These are phyloP conservation scores for Drosophila arizonae DNA, from an alignment of 1,140 invertebrate species.

Conservation along the genomic window DNA sequence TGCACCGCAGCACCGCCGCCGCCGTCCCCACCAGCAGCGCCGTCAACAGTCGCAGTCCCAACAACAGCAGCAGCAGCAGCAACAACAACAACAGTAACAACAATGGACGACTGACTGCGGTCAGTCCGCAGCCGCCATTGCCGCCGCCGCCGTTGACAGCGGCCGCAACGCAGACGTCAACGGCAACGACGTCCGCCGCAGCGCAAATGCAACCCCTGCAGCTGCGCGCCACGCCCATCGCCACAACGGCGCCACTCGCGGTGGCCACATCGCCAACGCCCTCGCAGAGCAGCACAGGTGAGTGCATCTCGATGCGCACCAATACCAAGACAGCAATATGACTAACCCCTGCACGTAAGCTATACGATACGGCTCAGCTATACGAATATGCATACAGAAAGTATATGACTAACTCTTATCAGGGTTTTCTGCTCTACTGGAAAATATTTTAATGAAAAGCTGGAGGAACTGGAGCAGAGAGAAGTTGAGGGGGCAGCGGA, in stretches of 20 bases:
- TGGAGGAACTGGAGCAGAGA: too few species aligned
- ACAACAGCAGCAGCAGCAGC: slow-evolving; percentile 20
- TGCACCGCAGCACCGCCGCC: slow-evolving; percentile 61
- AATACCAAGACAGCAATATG: too few species aligned
- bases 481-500: too few species aligned
- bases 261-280: slow-evolving; percentile 79
- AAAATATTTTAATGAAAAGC: too few species aligned
- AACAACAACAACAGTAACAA: slow-evolving; percentile 30
- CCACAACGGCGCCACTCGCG: slow-evolving; percentile 60
- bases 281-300: slow-evolving; percentile 79
- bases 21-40: not conserved
- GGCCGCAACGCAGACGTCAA: slow-evolving; percentile 14
- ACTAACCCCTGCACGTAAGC: too few species aligned
- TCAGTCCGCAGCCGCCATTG: slow-evolving; percentile 23
- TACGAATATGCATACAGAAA: too few species aligned
- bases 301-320: not conserved
- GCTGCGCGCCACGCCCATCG: slow-evolving; percentile 64
- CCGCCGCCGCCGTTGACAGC: slow-evolving; percentile 8
- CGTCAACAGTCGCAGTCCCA: slow-evolving; percentile 33
- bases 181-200: slow-evolving; percentile 22
- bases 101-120: slow-evolving; percentile 17
- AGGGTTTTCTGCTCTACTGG: too few species aligned
- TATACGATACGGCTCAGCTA: too few species aligned
- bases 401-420: too few species aligned
- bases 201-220: slow-evolving; percentile 40